Conservation (phyloP, 2,888 invertebrate species). For the Cataglyphis cursor region DNA sequence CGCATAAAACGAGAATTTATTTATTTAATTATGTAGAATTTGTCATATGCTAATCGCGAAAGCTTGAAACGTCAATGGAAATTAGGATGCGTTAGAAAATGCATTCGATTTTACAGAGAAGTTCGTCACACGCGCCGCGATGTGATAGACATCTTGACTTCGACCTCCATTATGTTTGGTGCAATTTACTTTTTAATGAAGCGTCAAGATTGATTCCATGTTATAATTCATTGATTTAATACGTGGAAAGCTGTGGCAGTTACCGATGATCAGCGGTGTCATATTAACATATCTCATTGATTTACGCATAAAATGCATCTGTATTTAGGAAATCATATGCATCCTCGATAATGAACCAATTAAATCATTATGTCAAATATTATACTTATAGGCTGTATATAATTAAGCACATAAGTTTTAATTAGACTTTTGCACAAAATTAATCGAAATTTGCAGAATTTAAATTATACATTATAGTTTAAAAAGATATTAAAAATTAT, state of each 20-base stretch:
- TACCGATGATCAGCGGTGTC: neutral
- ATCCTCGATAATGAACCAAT: neutral
- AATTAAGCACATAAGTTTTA: constrained; percentile 2
- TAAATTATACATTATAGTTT: neutral
- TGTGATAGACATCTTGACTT: neutral
- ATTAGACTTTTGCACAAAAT: neutral
- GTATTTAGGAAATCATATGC: neutral
- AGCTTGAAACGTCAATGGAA: neutral
- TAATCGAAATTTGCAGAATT: constrained; percentile 3
- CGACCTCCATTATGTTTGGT: neutral
- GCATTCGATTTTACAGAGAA: neutral
- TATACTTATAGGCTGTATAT: neutral
- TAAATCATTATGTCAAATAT: neutral
- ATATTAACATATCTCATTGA: neutral
- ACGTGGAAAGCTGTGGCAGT: neutral
- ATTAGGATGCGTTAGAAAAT: neutral
- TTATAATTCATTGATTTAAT: constrained; percentile 31
- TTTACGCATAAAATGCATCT: neutral
- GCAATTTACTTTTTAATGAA: constrained; percentile 24
- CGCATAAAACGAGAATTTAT: neutral
- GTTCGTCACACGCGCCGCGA: neutral
- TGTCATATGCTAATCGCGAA: neutral
- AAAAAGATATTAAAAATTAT: neutral
- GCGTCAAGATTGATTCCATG: constrained; percentile 8
- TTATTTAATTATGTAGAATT: constrained; percentile 1